Conservation (phyloP, 2,888 invertebrate species). For the Fabriciana adippe region DNA sequence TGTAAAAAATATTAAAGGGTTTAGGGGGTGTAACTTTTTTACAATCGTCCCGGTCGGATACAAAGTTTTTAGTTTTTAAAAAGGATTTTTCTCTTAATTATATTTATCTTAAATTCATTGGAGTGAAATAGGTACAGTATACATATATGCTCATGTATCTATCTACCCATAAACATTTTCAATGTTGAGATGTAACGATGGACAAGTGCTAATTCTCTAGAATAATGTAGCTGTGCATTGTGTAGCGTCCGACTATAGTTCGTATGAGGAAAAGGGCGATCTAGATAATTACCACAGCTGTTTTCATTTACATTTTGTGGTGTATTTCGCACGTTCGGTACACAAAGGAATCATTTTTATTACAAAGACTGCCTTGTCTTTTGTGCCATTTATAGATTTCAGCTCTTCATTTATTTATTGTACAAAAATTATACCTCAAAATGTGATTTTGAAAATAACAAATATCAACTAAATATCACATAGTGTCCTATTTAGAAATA, state of each 20-base stretch:
- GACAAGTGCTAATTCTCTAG: constrained; percentile 6
- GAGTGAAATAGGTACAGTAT: too few species aligned
- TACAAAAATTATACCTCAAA: not conserved
- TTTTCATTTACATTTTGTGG: constrained; percentile 37
- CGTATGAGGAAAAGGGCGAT: constrained; percentile 34
- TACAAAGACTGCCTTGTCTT: constrained; percentile 19
- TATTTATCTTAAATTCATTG: too few species aligned
- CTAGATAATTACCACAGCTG: constrained; percentile 39
- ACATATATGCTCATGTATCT: too few species aligned
- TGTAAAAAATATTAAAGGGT: too few species aligned
- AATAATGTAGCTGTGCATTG: constrained; percentile 36
- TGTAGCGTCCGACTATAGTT: constrained; percentile 27
- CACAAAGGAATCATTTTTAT: constrained; percentile 31
- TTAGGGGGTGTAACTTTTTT: too few species aligned
- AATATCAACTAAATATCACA: too few species aligned
- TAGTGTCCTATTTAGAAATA: too few species aligned
- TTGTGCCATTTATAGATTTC: constrained; percentile 2
- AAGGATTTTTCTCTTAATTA: too few species aligned
- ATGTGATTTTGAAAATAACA: too few species aligned
- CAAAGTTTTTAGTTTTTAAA: too few species aligned
- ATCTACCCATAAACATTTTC: too few species aligned
- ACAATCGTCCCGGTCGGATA: too few species aligned
- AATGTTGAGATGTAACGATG: not conserved
- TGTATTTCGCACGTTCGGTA: constrained; percentile 28
- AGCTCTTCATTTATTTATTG: not conserved